Conservation (phyloP, 2,797 vertebrate genomes). For the Dicrostonyx torquatus region DNA sequence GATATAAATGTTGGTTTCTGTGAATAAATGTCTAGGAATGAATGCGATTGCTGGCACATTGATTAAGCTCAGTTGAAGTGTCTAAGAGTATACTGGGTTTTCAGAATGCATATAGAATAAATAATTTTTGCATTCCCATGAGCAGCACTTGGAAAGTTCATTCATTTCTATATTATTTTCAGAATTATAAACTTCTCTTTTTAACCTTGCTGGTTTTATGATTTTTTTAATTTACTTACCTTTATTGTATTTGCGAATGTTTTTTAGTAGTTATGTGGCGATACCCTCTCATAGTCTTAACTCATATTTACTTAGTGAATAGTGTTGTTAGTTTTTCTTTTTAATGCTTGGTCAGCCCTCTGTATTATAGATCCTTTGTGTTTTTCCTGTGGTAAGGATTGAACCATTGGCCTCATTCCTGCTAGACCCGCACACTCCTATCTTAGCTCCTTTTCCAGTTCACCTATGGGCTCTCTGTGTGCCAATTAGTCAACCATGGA, state of each 20-base stretch:
- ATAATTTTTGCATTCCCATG: background rate
- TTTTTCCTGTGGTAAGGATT: background rate
- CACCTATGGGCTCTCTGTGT: background rate
- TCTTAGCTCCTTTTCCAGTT: background rate
- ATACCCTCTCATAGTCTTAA: background rate
- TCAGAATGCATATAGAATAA: background rate
- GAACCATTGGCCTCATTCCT: background rate
- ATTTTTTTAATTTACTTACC: background rate
- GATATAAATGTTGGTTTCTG: background rate
- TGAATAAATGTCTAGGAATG: background rate
- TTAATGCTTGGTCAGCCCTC: background rate
- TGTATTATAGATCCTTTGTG: background rate
- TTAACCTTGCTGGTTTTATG: background rate
- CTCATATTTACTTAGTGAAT: background rate
- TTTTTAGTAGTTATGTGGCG: background rate
- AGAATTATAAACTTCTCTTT: background rate
- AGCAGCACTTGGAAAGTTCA: background rate
- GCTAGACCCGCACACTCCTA: background rate
- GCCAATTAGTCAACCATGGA: background rate
- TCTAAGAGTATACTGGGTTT: background rate
- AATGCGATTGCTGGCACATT: background rate
- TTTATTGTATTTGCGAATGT: background rate
- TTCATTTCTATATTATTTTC: background rate
- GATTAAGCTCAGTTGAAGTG: background rate
- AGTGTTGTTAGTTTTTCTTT: background rate